Evolutionary conservation across 2,797 vertebrate species (phyloP), one percentile per base, ranked within the genome.

Genomic region (Rhynchotus rufescens): DNA sequence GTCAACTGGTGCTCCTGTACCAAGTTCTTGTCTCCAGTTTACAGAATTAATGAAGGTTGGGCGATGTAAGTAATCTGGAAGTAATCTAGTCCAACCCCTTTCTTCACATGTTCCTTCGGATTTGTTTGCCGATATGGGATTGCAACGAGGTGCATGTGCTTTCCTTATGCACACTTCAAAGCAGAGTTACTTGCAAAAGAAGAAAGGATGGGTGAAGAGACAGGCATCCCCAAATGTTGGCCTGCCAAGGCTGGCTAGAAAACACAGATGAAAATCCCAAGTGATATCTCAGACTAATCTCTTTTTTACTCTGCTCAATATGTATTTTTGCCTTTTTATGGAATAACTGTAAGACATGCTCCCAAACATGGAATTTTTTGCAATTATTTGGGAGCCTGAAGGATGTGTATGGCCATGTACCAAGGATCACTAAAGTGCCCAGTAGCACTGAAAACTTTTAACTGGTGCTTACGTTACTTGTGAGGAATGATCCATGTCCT

Each of bases 251-350:
- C 62, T 73, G 57, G 44, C 78, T 71, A 30, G 22, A 71, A 22
- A 91, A 76, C 25, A 73, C 30, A 16, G 57, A 44, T 32, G 22
- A 86, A 69, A 88, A 86, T 84, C 34, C 17, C 65, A 93, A 84
- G 75, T 84, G 83, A 80, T 30, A 72, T 62, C n/a, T 84, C 40
- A 23, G 30, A 32, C 17, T 77, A 54, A 36, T 61, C 57, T 88
- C 73, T 40, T 1, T 88, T 90, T 82, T 82, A 61, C 74, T 56
- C 28, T 84, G 19, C 34, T 82, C 65, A 77, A 77, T 86, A 82
- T 80, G 11, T 61, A 56, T 80, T 89, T 94, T 87, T 91, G 34
- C 44, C n/a, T n/a, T 88, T 92, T 84, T 19, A n/a, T 71, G 40
- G 36, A 59, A 40, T 74, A 71, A 38, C 25, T 77, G 44, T 91